Conservation (phyloP, 2,888 invertebrate species). For the Drosophila stalkeri region DNA sequence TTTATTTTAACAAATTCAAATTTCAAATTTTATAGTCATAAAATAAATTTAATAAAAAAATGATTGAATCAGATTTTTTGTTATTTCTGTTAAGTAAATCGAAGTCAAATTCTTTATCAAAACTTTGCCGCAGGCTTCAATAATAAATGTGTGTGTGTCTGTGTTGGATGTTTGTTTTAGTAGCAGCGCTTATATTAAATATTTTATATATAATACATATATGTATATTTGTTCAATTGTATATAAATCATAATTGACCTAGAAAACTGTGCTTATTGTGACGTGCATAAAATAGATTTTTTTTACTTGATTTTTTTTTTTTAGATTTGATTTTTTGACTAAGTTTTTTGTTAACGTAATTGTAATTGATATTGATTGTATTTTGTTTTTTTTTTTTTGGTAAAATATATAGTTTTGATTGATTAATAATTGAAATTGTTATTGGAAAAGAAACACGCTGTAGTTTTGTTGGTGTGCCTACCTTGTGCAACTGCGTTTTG, state of each 20-base stretch:
- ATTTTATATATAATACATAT: slow-evolving; percentile 64
- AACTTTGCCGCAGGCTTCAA: slow-evolving; percentile 50
- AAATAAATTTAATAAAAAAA: background rate
- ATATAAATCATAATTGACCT: slow-evolving; percentile 76
- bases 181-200: slow-evolving; percentile 55
- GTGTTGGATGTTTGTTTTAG: slow-evolving; percentile 20
- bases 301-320: slow-evolving; percentile 26
- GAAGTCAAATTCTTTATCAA: slow-evolving; percentile 52
- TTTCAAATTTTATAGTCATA: too few species aligned
- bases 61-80: background rate
- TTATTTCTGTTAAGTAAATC: background rate
- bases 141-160: slow-evolving; percentile 28
- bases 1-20: background rate
- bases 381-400: background rate
- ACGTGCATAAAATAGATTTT: slow-evolving; percentile 65
- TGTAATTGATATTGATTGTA: slow-evolving; percentile 29
- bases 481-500: slow-evolving; percentile 84
- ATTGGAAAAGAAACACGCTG: slow-evolving; percentile 70
- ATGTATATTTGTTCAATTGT: slow-evolving; percentile 46
- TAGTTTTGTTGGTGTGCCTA: slow-evolving; percentile 83
- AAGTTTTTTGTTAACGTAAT: slow-evolving; percentile 25
- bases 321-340: slow-evolving; percentile 41
- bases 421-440: slow-evolving; percentile 76
- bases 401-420: slow-evolving; percentile 37
- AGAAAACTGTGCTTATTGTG: slow-evolving; percentile 75